Evolutionary conservation across 2,888 invertebrate species (phyloP).

Genomic region (Scelioninae gen. 1): DNA sequence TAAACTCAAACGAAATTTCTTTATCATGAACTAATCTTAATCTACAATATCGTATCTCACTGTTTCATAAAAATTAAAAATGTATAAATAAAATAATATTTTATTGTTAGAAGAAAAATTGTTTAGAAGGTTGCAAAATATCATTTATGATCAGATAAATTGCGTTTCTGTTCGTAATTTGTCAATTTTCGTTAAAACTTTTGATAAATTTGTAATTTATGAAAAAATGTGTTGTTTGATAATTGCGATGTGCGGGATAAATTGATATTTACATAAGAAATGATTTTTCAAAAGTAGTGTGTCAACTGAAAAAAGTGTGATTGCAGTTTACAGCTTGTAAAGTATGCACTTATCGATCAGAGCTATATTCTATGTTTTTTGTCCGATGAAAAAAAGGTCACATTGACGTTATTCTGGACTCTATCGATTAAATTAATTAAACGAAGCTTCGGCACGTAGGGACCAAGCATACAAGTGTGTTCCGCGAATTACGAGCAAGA

Average conservation of each 20-base stretch:
- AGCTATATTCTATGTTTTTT: slow-evolving; percentile 52
- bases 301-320: slow-evolving; percentile 20
- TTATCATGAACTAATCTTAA: too few species aligned
- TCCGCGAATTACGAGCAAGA: slow-evolving; percentile 56
- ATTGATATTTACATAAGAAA: background rate
- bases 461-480: slow-evolving; percentile 63
- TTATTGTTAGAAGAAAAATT: too few species aligned
- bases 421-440: slow-evolving; percentile 66
- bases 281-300: background rate
- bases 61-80: too few species aligned
- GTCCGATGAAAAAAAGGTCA: slow-evolving; percentile 43
- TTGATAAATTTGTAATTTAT: background rate
- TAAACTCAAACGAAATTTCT: too few species aligned
- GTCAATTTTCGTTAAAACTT: too few species aligned
- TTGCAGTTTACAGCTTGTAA: slow-evolving; percentile 43
- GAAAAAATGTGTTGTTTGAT: background rate
- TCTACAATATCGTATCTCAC: too few species aligned
- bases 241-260: background rate
- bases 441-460: slow-evolving; percentile 53
- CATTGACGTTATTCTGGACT: slow-evolving; percentile 54
- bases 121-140: too few species aligned
- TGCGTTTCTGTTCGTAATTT: too few species aligned
- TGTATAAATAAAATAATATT: too few species aligned
- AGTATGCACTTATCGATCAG: slow-evolving; percentile 50
- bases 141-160: too few species aligned